A percentile compares a stretch with the other conserved stretches of the same genome.
Conservation (phyloP, 2,797 vertebrate genomes). For the Nyctibius grandis region DNA sequence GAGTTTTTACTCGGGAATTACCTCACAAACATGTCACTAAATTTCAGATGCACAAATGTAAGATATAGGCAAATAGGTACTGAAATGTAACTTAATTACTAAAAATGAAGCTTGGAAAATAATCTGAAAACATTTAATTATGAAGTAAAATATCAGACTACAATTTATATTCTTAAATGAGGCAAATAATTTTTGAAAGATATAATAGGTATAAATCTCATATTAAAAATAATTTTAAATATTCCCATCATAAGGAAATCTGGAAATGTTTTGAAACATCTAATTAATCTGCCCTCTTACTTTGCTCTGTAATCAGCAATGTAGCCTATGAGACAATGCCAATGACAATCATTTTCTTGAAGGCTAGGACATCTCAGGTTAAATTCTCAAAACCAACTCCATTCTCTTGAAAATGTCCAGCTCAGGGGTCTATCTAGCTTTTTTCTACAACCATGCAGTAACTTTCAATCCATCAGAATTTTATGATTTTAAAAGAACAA, state of each 20-base stretch:
- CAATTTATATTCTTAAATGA: no score
- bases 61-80: no score
- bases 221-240: not conserved
- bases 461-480: not conserved
- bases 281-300: not conserved
- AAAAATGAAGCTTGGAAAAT: no score
- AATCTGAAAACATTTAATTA: no score
- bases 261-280: not conserved
- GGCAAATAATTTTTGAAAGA: not conserved
- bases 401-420: not conserved
- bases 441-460: not conserved
- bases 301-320: not conserved
- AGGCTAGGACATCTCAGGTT: not conserved
- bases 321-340: not conserved
- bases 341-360: not conserved
- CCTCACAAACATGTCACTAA: no score
- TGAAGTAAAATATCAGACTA: no score
- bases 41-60: no score
- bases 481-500: not conserved
- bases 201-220: not conserved
- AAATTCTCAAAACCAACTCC: not conserved
- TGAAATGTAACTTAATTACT: no score
- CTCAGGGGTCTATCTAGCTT: no score
- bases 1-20: not conserved
- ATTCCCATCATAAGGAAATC: not conserved